Evolutionary conservation across 2,888 invertebrate species (phyloP), one percentile per base, ranked within the genome.

Genomic region (Sinelater perroti): DNA sequence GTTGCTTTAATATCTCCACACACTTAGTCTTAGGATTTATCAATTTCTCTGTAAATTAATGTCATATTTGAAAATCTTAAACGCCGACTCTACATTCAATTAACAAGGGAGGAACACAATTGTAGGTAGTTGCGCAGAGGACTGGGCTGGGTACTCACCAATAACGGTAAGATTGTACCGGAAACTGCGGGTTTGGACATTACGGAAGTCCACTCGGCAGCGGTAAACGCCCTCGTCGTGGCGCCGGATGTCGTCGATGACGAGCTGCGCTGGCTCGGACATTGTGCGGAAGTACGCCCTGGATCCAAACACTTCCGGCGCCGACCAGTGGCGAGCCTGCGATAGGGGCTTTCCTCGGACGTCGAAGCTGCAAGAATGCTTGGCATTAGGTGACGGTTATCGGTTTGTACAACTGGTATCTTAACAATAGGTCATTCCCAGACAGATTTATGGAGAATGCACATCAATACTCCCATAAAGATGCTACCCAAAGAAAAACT

Each of bases 191-290:
- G 94, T 93, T 80, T 93, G 93, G 63, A 92, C 91, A 78, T 92
- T 91, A 63, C 90, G 84, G 82, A 93, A 95, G 83, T 95, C 94
- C 66, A 94, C 91, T 62, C 94, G 83, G 79, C 95, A 95, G 63
- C 94, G 85, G 82, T 94, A 95, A 68, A 91, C 87, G 71, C 93
- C 93, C 77, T 94, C 93, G 79, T 95, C 95, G 73, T 88, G 87
- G 38, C 93, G 84, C 79, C 91, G 89, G 72, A 94, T 89, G 82
- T 93, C 91, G 76, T 88, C 86, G 68, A 90, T 85, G 75, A 90
- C 87, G 71, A 94, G 85, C 63, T 89, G 87, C 60, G 93, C 92
- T 64, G 93, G 91, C 67, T 89, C 85, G 50, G 90, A 87, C 55
- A 88, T 83, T 52, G 91, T 87, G 72, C 86, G 84, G 82, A 94